Evolutionary conservation across 2,888 invertebrate genomes (phyloP), one percentile per base, ranked within the genome.

Genomic region (Doris montereyensis): DNA sequence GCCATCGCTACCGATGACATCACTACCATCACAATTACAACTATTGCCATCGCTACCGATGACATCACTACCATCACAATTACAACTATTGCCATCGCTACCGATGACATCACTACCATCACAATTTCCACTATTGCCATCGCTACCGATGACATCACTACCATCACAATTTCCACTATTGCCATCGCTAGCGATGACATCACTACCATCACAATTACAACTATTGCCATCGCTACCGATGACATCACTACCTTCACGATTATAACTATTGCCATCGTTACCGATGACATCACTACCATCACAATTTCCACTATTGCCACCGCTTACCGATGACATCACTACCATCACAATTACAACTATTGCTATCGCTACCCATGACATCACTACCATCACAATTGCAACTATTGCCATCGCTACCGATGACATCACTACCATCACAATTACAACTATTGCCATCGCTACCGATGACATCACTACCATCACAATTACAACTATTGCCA

Each of bases 291-390:
- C 8, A 58, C 62, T 30, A 62, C 78, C 24, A 34, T 65, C 21
- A 62, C 72, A 35, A 78, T 74, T 73, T 62, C 73, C 35, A 60
- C 73, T 62, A 73, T 73, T 60, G 58, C 72, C 62, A 78, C 60
- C 68, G 67, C 65, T n/a, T 75, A 78, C 74, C 65, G 67, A 74
- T 78, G 68, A 52, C 75, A 35, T 75, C 30, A 67, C 75, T 65
- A 74, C 78, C 41, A 73, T 65, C 65, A 78, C 73, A 73, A 78
- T 73, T 73, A 73, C 34, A 34, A 34, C 70, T 34, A 70, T 24
- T 70, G 35, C 70, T 70, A 70, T 35, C 35, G 10, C 70, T 70
- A 70, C 34, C 35, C 17, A 17, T 34, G 35, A 32, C 24, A 34
- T 35, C 35, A 34, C 70, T 32, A 70, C 34, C 35, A 70, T 35